phyloP scores from a whole-genome alignment of 2,888 invertebrate genomes.

The Lasioglossum morio region DNA sequence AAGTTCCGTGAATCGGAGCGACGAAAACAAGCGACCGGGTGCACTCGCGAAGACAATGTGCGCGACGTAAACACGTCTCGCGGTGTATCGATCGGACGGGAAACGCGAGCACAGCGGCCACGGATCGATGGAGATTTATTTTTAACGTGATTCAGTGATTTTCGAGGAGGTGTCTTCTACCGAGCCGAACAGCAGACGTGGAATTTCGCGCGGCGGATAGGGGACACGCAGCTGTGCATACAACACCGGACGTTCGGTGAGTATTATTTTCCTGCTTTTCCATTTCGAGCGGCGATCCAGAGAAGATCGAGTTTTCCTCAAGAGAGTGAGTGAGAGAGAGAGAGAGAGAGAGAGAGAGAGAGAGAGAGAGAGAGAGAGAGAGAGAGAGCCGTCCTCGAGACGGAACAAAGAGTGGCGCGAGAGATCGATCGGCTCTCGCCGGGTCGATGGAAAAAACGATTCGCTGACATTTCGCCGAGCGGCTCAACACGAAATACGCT shows the following conservation, averaged over 20 bases:
- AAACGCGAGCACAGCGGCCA: not conserved
- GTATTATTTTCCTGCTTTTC: constrained; percentile 34
- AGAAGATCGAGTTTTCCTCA: not conserved
- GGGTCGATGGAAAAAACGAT: not conserved
- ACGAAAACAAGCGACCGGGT: constrained; percentile 49
- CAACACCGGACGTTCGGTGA: constrained; percentile 32
- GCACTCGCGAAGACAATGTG: constrained; percentile 4
- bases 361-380: not conserved
- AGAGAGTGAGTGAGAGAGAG: not conserved
- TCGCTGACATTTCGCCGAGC: not conserved
- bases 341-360: not conserved
- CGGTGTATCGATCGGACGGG: constrained; percentile 5
- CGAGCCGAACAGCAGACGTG: not conserved
- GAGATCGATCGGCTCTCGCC: not conserved
- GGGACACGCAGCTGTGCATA: constrained; percentile 35
- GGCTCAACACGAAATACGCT: not conserved
- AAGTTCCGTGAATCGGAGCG: constrained; percentile 38
- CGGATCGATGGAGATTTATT: constrained; percentile 41
- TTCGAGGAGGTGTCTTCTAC: not conserved
- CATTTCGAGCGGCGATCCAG: not conserved
- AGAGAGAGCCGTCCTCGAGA: not conserved
- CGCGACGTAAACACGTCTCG: constrained; percentile 3
- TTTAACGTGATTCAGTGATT: constrained; percentile 33
- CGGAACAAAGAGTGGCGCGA: not conserved
- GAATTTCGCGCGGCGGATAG: not conserved